Evolutionary conservation across 2,113 vertebrate genomes (phyloP), one percentile per base, ranked within the genome.

Genomic region (Boulengerochromis microlepis): DNA sequence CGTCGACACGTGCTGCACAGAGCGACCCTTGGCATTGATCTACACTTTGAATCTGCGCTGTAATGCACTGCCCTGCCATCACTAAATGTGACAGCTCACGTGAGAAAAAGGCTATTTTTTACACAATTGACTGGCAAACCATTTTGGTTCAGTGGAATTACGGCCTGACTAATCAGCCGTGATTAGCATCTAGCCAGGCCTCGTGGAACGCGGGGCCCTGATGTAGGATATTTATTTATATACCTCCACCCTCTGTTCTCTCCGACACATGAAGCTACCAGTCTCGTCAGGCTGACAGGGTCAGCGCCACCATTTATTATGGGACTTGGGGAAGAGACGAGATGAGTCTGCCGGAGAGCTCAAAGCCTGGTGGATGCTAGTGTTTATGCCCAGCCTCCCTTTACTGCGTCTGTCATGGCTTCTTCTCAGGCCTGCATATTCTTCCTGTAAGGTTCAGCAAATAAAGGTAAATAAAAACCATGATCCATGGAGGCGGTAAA

Each of bases 141-240:
- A 97, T 97, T 97, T 97, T 96, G 96, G 97, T 97, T 97, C 96
- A 96, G 95, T 95, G 96, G 96, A 97, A 98, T 97, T 96, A 97
- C 74, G 94, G 95, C 92, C 96, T 97, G 97, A 98, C 98, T 98
- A 97, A 97, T 97, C 97, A 97, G 96, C 96, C 95, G 88, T 96
- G 97, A 97, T 98, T 97, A 97, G 96, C 95, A 96, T 96, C 97
- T 96, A 96, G 94, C 95, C 91, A 93, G 95, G 95, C 95, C 95
- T 87, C 24, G 4, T 96, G 90, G 94, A 94, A 96, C 93, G 90
- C 47, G 3, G 85, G 87, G 80, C 74, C 84, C 81, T 81, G 90
- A 89, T 86, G 86, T 85, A 59, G 84, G 86, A 87, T 92, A 94
- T 94, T 92, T 93, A 95, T 95, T 90, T 90, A 85, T 91, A 91